Percentiles rank a stretch among this genome's conserved stretches.
Conservation (phyloP, 2,888 invertebrate genomes). For the Oscheius sp. region DNA sequence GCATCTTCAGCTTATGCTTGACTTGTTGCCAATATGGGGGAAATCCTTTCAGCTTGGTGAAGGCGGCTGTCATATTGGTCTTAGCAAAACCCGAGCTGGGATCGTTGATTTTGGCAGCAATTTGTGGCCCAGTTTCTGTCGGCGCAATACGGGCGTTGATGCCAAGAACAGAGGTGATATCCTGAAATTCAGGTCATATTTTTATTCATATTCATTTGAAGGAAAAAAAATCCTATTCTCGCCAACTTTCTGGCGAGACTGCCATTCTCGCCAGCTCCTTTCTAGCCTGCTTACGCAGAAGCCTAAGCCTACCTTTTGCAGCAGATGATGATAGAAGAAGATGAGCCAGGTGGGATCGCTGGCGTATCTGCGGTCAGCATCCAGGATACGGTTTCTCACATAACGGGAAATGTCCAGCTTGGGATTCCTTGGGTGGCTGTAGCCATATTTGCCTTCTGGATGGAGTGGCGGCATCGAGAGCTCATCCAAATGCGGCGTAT, state of each 20-base stretch:
- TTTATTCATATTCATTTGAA: no score
- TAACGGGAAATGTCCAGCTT: not conserved
- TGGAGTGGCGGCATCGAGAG: not conserved
- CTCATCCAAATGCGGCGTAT: not conserved
- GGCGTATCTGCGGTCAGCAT: not conserved
- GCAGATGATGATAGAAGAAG: not conserved
- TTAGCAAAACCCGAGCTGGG: not conserved
- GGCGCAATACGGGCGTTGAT: no score
- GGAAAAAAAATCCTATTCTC: no score
- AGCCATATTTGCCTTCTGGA: not conserved
- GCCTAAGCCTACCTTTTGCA: not conserved
- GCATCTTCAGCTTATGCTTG: not conserved
- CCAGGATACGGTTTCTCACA: not conserved
- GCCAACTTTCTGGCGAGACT: no score
- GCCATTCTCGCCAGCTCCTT: not conserved
- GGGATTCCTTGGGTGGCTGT: not conserved
- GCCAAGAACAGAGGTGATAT: no score
- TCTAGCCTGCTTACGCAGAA: not conserved
- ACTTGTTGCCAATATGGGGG: conserved; percentile 10
- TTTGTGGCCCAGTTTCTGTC: not conserved
- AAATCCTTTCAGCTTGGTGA: not conserved
- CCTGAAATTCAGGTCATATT: no score
- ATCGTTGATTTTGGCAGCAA: not conserved
- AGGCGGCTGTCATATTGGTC: not conserved
- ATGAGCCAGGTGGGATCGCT: not conserved